Conservation (phyloP, 2,888 invertebrate species). For the Conops quadrifasciatus region DNA sequence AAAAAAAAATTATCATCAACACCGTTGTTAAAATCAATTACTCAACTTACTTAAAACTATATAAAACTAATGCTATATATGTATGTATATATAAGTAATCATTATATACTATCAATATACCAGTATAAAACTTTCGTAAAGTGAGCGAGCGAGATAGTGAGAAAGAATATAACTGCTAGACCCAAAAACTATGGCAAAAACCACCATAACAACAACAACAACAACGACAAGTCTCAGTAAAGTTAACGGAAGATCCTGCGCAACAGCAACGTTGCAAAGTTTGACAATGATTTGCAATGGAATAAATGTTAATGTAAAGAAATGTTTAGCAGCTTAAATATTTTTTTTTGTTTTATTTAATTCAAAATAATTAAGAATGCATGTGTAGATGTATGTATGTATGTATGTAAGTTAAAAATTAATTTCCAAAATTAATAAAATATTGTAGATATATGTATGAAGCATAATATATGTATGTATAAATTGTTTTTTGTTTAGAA, state of each 20-base stretch:
- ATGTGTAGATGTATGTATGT: background rate
- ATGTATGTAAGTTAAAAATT: constrained; percentile 10
- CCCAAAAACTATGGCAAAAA: background rate
- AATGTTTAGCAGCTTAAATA: constrained; percentile 13
- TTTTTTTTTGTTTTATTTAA: constrained; percentile 31
- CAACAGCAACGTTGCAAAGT: background rate
- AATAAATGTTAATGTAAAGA: constrained; percentile 21
- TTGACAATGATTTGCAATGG: constrained; percentile 13
- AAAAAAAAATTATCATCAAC: constrained; percentile 9
- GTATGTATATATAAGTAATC: too few species aligned
- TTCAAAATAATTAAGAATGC: constrained; percentile 24
- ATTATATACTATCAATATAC: background rate
- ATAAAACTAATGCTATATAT: too few species aligned
- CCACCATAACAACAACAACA: constrained; percentile 1
- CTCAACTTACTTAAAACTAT: too few species aligned
- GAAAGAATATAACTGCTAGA: background rate
- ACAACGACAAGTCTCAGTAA: constrained; percentile 15
- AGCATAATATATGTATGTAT: background rate
- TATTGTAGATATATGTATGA: background rate
- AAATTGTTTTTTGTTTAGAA: background rate
- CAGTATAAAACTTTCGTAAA: background rate
- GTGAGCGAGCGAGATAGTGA: background rate
- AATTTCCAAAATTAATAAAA: constrained; percentile 11
- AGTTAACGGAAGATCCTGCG: background rate
- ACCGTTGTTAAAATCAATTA: constrained; percentile 23